phyloP scores from a whole-genome alignment of 2,113 vertebrate genomes.

The Ptilorrhoa leucosticta region DNA sequence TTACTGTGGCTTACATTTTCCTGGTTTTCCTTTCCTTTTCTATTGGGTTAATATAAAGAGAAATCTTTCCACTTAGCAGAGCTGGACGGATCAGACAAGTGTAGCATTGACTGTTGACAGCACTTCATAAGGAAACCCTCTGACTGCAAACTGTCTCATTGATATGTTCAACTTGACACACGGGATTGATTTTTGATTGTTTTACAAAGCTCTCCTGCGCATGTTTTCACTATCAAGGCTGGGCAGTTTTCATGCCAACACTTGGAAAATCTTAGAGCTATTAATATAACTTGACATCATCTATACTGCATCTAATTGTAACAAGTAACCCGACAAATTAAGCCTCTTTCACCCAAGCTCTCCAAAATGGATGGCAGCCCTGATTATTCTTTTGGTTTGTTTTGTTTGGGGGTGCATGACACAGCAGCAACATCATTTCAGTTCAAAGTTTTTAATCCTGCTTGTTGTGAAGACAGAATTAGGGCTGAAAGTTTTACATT shows the following conservation, averaged over 20 bases:
- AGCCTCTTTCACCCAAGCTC: slow-evolving; percentile 7
- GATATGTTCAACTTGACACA: slow-evolving; percentile 33
- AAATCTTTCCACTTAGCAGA: slow-evolving; percentile 51
- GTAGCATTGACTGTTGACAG: slow-evolving; percentile 55
- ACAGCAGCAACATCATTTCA: neutral
- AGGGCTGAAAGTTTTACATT: neutral
- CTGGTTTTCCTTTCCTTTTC: slow-evolving; percentile 44
- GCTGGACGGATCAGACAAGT: slow-evolving; percentile 50
- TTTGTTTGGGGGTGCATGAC: neutral
- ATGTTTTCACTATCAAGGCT: slow-evolving; percentile 27
- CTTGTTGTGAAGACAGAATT: neutral
- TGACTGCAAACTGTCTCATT: slow-evolving; percentile 49
- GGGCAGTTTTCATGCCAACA: slow-evolving; percentile 35
- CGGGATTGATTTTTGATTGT: slow-evolving; percentile 51
- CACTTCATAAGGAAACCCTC: slow-evolving; percentile 50
- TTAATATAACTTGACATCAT: slow-evolving; percentile 36
- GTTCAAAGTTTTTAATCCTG: neutral
- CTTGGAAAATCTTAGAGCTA: neutral
- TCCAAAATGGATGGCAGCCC: neutral
- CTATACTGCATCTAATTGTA: slow-evolving; percentile 4
- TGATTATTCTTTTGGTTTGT: neutral
- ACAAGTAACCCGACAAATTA: slow-evolving; percentile 10
- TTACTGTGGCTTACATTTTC: slow-evolving; percentile 50
- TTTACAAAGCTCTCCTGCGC: neutral
- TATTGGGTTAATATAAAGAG: slow-evolving; percentile 18